Evolutionary conservation across 2,113 vertebrate genomes (phyloP).

Genomic region (Lepidiolamprologus cunningtoni): DNA sequence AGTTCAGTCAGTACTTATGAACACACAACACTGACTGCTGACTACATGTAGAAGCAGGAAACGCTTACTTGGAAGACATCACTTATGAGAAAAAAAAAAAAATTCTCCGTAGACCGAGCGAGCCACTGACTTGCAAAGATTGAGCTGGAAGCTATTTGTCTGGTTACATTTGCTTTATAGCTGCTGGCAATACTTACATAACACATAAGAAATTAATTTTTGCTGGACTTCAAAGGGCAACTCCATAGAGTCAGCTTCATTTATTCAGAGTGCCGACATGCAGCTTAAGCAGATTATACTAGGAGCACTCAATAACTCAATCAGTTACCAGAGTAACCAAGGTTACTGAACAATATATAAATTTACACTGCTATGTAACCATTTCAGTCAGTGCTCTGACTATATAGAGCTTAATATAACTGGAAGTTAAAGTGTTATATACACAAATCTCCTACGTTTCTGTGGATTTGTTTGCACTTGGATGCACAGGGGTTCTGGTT

Average conservation of each 20-base stretch:
- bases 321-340: not conserved
- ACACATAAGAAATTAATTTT: not conserved
- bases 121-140: not conserved
- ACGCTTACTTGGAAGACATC: not conserved
- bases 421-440: not conserved
- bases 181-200: not conserved
- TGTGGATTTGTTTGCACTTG: not conserved
- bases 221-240: not conserved
- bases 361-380: not conserved
- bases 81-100: accelerated
- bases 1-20: not conserved
- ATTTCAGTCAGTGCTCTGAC: not conserved
- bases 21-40: not conserved
- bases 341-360: not conserved
- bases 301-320: not conserved
- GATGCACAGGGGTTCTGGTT: not conserved
- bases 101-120: accelerated
- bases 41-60: not conserved
- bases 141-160: not conserved
- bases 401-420: not conserved
- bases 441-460: not conserved
- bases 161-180: not conserved
- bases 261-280: not conserved
- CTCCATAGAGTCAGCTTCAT: not conserved
- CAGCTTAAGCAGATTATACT: not conserved